Evolutionary conservation across 2,888 invertebrate species (phyloP).

Genomic region (Zhuqinia jingwanae): DNA sequence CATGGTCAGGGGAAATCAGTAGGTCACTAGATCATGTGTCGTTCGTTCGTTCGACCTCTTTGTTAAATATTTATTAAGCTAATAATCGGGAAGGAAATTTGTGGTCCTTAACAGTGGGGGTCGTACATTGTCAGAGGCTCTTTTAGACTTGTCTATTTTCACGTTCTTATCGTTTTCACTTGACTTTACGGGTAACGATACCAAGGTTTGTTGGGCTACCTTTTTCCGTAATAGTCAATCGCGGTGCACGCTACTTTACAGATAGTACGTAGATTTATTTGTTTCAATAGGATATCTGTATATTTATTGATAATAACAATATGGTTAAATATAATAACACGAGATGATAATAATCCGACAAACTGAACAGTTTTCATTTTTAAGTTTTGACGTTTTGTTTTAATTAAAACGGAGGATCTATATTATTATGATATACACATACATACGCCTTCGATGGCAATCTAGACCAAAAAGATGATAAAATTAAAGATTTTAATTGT

Average conservation of each 20-base stretch:
- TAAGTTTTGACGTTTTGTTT: constrained; percentile 53
- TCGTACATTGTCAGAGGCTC: constrained; percentile 24
- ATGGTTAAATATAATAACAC: not conserved
- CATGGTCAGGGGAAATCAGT: constrained; percentile 36
- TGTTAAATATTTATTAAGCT: constrained; percentile 39
- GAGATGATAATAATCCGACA: constrained; percentile 43
- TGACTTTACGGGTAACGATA: constrained; percentile 61
- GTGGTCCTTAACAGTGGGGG: constrained; percentile 6
- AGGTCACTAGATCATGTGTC: constrained; percentile 24
- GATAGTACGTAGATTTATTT: constrained; percentile 19
- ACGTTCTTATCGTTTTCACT: constrained; percentile 65
- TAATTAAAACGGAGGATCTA: constrained; percentile 36
- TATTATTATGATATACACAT: constrained; percentile 21
- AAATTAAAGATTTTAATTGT: not conserved
- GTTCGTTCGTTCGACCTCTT: constrained; percentile 4
- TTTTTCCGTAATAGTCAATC: constrained; percentile 62
- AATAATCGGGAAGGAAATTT: not conserved
- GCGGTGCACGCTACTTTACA: constrained; percentile 54
- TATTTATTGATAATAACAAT: not conserved
- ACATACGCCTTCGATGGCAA: constrained; percentile 1
- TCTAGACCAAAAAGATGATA: constrained; percentile 32
- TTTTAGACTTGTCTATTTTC: constrained; percentile 45
- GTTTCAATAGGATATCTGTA: constrained; percentile 3
- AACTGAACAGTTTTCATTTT: constrained; percentile 28
- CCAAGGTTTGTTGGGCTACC: constrained; percentile 39